Base-by-base conservation (phyloP, 2,797 vertebrate genomes). In the Helicolenus hilgendorfi region DNA sequence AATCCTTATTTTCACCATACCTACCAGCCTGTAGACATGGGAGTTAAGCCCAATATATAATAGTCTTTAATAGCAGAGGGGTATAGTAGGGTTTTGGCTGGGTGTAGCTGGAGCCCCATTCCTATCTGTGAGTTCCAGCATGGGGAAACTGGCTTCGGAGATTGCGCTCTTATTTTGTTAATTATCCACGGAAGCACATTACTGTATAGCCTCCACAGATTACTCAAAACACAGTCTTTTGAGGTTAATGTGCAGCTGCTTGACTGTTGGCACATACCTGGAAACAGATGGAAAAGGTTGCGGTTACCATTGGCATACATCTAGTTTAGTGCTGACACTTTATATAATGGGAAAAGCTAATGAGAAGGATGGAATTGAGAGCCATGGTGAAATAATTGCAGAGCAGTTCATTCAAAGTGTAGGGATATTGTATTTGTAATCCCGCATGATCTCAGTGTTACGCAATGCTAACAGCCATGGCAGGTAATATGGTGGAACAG, bases 171-270 rank as follows among this genome's bases (percentile, higher is more conserved):
- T 45, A 5, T 31, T 55, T 29, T 11, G 22, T 76, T 36, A 38
- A 53, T 60, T 60, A 14, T 77, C 53, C 13, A 45, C 20, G 10
- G 63, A 56, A 24, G n/a, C 18, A 41, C 5, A 60, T 82, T 67
- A 18, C 69, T 45, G 22, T 65, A 69, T 3, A 67, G 29, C 20
- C 75, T 55, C 38, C 33, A 53, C 29, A 36, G 56, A 75, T 11
- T 15, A 27, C 41, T 27, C 45, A 33, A 59, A 72, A 53, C 29
- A 59, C 38, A 24, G 35, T 70, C 55, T 70, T 82, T 22, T 31
- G n/a, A 90, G 84, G 84, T 83, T 83, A 89, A 85, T 84, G 75
- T 78, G 76, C 76, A 83, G 79, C 81, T 85, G 67, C 67, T 79
- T 76, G 70, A 74, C 77, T 83, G 76, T 72, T 89, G 84, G 83